Conservation (phyloP, 2,113 vertebrate species). For the Cricetomys ansorgei region DNA sequence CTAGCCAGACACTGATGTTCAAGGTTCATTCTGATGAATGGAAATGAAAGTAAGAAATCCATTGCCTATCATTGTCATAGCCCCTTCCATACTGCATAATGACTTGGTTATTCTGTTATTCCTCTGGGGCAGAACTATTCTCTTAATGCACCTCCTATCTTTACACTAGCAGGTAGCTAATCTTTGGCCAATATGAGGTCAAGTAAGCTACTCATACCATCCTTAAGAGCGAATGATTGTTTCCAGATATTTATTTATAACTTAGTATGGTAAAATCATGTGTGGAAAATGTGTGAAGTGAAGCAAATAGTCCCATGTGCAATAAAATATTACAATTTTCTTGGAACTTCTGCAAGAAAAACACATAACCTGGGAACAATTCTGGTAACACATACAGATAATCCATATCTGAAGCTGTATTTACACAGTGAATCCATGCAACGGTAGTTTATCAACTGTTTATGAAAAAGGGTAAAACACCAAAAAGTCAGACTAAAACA, state of each 20-base stretch:
- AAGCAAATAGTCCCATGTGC: background rate
- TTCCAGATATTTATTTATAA: background rate
- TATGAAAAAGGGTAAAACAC: background rate
- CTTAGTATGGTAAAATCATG: background rate
- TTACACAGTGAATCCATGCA: background rate
- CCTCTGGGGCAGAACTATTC: too few species aligned
- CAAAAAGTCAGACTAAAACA: background rate
- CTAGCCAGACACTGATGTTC: background rate
- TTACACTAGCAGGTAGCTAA: background rate
- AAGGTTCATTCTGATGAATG: background rate
- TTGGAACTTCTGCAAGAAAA: background rate
- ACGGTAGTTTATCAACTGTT: too few species aligned
- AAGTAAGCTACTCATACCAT: background rate
- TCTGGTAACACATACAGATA: background rate
- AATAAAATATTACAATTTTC: background rate
- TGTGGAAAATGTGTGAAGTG: background rate
- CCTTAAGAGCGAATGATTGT: too few species aligned
- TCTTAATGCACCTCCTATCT: background rate
- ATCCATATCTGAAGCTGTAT: background rate
- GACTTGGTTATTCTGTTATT: background rate
- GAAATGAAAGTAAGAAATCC: background rate
- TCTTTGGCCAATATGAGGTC: background rate
- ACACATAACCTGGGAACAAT: background rate
- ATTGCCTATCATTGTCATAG: background rate
- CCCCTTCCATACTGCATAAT: background rate